A percentile compares a stretch with the other conserved stretches of the same genome.
Evolutionary conservation across 2,113 vertebrate species (phyloP).

Genomic region (Cranoglanis bouderius): DNA sequence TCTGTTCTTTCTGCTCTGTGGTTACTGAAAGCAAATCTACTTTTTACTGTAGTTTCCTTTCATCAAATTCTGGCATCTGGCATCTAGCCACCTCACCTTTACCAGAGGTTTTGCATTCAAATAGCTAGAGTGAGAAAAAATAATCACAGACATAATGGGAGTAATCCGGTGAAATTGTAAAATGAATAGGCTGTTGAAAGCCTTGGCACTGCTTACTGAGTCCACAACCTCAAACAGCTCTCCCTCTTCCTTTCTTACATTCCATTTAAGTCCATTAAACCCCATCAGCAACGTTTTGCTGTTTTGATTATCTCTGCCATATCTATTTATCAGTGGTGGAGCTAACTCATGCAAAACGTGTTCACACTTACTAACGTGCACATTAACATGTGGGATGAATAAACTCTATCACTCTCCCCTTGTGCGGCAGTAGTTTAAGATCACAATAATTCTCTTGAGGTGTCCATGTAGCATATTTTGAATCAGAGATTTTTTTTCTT

Average conservation of each 20-base stretch:
- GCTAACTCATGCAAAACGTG: conserved; percentile 41
- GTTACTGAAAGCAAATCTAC: conserved; percentile 34
- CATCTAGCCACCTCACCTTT: conserved; percentile 60
- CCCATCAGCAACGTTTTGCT: conserved; percentile 57
- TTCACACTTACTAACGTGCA: conserved; percentile 38
- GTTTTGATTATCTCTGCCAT: conserved; percentile 60
- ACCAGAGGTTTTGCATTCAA: conserved; percentile 65
- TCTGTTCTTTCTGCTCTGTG: background rate
- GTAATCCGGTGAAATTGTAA: conserved; percentile 64
- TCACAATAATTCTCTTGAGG: background rate
- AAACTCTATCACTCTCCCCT: conserved; percentile 52
- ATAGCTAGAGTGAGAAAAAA: conserved; percentile 65
- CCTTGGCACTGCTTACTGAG: conserved; percentile 45
- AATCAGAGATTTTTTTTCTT: background rate
- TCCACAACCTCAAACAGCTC: conserved; percentile 42
- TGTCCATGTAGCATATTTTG: conserved; percentile 10
- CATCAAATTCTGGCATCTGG: conserved; percentile 56
- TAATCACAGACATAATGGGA: conserved; percentile 67
- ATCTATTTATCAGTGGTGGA: conserved; percentile 62
- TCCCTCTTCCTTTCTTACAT: conserved; percentile 45
- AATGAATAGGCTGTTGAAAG: conserved; percentile 50
- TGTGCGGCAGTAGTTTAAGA: conserved; percentile 58
- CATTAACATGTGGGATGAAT: conserved; percentile 55
- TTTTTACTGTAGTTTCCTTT: conserved; percentile 59
- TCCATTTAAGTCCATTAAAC: conserved; percentile 55